Percentiles rank a stretch among this genome's conserved stretches.
Conservation (phyloP, 2,888 invertebrate genomes). For the Abrostola triplasia region DNA sequence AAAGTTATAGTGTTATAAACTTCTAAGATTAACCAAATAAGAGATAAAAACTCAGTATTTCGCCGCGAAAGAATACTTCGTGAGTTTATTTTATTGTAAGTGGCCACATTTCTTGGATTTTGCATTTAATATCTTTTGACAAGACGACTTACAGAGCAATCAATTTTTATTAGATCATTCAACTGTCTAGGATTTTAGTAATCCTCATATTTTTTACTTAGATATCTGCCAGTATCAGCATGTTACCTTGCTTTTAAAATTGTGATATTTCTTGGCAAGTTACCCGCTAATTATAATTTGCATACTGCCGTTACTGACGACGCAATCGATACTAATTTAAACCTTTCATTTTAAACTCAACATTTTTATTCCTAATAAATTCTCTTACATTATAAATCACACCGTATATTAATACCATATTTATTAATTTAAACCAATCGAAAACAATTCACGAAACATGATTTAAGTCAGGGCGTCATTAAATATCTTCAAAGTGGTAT, state of each 20-base stretch:
- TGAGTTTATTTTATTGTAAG: conserved; percentile 7
- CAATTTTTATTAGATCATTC: conserved; percentile 30
- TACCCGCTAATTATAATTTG: background rate
- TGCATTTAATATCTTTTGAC: conserved; percentile 25
- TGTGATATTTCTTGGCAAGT: conserved; percentile 3
- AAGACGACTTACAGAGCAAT: conserved; percentile 15
- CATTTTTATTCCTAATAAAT: conserved; percentile 24
- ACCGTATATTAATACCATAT: conserved; percentile 37
- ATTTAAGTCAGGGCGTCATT: conserved; percentile 46
- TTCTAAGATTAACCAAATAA: conserved; percentile 42
- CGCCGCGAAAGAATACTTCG: conserved; percentile 25
- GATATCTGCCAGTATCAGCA: background rate
- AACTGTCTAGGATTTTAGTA: conserved; percentile 41
- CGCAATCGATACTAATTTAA: conserved; percentile 16
- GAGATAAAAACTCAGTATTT: conserved; percentile 34
- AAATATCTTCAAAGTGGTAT: conserved; percentile 59
- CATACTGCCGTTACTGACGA: conserved; percentile 7
- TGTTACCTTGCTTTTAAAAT: background rate
- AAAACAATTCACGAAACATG: conserved; percentile 52
- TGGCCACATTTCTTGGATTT: conserved; percentile 28
- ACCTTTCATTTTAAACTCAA: conserved; percentile 2
- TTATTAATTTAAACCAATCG: conserved; percentile 48
- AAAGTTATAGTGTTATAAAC: conserved; percentile 37
- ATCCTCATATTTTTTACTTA: conserved; percentile 1
- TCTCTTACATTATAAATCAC: conserved; percentile 48